These are phyloP conservation scores for Panthera uncia DNA, from an alignment of 2,113 vertebrate species.

Conservation along the genomic window DNA sequence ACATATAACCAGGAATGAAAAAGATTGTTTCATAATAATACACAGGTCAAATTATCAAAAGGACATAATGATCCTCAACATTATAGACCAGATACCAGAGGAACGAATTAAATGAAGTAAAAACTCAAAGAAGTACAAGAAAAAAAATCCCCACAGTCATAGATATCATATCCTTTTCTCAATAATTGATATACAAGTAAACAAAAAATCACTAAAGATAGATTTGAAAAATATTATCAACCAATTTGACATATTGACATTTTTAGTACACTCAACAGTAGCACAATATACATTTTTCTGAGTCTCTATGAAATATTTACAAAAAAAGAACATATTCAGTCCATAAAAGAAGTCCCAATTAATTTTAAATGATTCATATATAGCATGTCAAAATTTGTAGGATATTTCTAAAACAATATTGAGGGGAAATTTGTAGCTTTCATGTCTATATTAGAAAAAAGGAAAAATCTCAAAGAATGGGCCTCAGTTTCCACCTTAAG, in stretches of 20 bases:
- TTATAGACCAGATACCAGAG: not conserved
- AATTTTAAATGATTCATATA: conserved; percentile 17
- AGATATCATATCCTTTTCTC: not conserved
- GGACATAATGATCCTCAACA: not conserved
- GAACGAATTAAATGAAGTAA: not conserved
- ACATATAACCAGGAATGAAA: not conserved
- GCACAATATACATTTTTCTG: not conserved
- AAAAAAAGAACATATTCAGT: not conserved
- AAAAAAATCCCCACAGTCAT: not conserved
- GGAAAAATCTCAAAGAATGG: not conserved
- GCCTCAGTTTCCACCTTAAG: not conserved
- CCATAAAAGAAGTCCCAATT: not conserved
- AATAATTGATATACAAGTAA: not conserved
- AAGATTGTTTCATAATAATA: not conserved
- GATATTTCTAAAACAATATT: not conserved
- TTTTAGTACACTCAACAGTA: not conserved
- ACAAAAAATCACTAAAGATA: not conserved
- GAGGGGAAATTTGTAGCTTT: not conserved
- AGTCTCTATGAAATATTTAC: not conserved
- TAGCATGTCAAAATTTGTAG: not conserved
- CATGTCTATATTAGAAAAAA: not conserved
- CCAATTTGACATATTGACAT: not conserved
- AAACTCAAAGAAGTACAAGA: not conserved
- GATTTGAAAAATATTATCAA: not conserved
- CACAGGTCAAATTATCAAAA: not conserved